phyloP scores from a whole-genome alignment of 2,113 vertebrate genomes.

The Pithys albifrons region DNA sequence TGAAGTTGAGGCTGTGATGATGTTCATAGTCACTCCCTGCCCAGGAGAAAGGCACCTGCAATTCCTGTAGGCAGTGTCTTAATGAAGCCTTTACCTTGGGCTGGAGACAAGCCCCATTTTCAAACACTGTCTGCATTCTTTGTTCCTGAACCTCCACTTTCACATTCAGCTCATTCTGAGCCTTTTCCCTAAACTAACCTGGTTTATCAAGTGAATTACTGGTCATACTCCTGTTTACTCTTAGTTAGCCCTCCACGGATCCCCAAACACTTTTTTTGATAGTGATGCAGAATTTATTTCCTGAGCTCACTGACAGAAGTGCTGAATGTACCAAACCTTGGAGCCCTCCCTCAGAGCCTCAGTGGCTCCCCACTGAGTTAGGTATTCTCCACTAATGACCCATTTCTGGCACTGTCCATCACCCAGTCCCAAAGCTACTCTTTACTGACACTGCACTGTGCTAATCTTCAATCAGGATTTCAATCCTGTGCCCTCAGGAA shows the following conservation, averaged over 20 bases:
- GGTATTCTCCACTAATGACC: neutral
- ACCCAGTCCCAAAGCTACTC: neutral
- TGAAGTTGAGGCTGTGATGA: neutral
- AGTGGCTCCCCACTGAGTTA: neutral
- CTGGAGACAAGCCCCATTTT: neutral
- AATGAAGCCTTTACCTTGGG: neutral
- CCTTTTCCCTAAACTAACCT: neutral
- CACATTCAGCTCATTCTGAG: neutral
- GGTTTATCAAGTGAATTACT: neutral
- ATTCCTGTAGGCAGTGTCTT: neutral
- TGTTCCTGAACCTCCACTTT: neutral
- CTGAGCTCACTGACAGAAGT: neutral
- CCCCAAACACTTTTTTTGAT: neutral
- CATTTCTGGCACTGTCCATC: neutral
- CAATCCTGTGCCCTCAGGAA: neutral
- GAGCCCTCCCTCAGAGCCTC: neutral
- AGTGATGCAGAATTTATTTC: neutral
- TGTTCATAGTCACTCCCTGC: neutral
- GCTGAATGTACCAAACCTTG: neutral
- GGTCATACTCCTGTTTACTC: neutral
- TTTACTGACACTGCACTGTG: neutral
- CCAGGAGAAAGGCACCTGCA: constrained; percentile 20
- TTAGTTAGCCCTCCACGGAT: neutral
- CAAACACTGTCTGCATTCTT: neutral
- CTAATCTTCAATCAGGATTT: neutral